Evolutionary conservation across 2,113 vertebrate genomes (phyloP).

Genomic region (Pandion haliaetus): DNA sequence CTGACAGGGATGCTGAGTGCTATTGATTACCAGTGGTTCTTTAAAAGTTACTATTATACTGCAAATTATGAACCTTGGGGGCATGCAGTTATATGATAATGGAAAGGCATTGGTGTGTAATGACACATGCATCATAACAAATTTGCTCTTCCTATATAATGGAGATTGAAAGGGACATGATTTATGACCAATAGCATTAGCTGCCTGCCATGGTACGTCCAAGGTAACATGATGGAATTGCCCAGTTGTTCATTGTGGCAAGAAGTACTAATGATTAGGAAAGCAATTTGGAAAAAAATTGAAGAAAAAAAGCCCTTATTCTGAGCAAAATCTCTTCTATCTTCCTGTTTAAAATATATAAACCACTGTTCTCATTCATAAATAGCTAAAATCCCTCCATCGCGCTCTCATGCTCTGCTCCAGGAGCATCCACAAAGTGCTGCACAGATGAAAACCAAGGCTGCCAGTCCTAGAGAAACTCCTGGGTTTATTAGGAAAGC

Average conservation of each 20-base stretch:
- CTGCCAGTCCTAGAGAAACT: background rate
- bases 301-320: background rate
- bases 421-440: background rate
- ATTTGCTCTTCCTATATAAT: conserved; percentile 29
- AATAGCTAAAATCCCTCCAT: background rate
- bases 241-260: background rate
- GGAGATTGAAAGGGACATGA: conserved; percentile 51
- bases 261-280: background rate
- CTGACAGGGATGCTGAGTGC: conserved; percentile 35
- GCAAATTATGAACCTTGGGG: conserved; percentile 30
- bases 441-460: background rate
- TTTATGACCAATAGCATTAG: conserved; percentile 23
- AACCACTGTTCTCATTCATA: background rate
- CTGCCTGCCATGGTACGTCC: background rate
- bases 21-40: conserved; percentile 60
- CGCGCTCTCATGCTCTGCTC: background rate
- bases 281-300: background rate
- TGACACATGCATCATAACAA: conserved; percentile 41
- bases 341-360: background rate
- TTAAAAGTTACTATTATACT: conserved; percentile 51
- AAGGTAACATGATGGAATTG: conserved; percentile 2
- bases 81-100: conserved; percentile 26
- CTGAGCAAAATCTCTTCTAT: background rate
- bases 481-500: background rate
- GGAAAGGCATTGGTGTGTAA: conserved; percentile 28